These are phyloP conservation scores for Smutsia temminckii DNA, from an alignment of 2,797 vertebrate genomes.

Conservation along the genomic window DNA sequence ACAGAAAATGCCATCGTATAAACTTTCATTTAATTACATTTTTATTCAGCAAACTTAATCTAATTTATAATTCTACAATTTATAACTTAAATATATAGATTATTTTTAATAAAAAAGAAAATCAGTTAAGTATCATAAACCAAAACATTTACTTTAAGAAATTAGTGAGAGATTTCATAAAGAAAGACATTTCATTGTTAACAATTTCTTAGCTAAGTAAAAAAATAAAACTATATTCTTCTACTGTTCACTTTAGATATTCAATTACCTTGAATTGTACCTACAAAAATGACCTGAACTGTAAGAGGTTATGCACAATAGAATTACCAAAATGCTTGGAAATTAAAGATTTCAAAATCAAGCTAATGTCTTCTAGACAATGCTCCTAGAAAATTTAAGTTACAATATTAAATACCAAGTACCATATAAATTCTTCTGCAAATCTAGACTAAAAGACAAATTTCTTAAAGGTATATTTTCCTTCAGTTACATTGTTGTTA, in stretches of 20 bases:
- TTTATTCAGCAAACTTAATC: conserved; percentile 62
- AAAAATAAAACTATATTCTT: conserved; percentile 87
- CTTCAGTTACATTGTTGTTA: not conserved
- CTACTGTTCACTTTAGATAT: conserved; percentile 90
- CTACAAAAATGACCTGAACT: conserved; percentile 90
- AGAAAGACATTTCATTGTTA: conserved; percentile 90
- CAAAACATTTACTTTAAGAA: conserved; percentile 86
- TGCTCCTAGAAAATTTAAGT: conserved; percentile 48
- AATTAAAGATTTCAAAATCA: conserved; percentile 90
- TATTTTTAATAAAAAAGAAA: conserved; percentile 86
- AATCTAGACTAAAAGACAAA: conserved; percentile 1
- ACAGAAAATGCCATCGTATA: conserved; percentile 57
- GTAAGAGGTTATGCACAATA: conserved; percentile 92
- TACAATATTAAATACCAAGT: not conserved
- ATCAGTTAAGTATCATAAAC: conserved; percentile 86
- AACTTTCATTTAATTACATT: conserved; percentile 60
- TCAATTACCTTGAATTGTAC: conserved; percentile 89
- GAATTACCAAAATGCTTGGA: conserved; percentile 90
- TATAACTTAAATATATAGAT: conserved; percentile 70
- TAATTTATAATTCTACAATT: conserved; percentile 76
- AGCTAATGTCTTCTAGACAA: conserved; percentile 71
- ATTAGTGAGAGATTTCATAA: conserved; percentile 90
- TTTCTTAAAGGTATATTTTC: not conserved
- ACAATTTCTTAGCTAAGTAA: conserved; percentile 89
- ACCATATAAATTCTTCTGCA: not conserved